Base-by-base conservation (phyloP, 2,888 invertebrate species). In the Molanna angustata region DNA sequence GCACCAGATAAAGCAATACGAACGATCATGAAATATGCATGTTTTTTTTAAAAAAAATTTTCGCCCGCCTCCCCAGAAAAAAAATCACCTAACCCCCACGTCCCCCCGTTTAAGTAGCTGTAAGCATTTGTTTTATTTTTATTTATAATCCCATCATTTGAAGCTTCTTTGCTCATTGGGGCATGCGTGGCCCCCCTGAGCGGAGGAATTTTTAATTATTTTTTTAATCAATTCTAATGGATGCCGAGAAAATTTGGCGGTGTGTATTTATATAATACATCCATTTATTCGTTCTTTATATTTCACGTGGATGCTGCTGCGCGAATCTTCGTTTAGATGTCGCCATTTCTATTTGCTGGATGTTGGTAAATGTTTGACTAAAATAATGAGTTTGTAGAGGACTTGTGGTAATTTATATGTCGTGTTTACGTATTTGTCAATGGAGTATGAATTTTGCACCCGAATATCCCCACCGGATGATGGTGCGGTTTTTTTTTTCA, bases 21-120 rank as follows among this genome's bases (percentile, higher is more conserved):
- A 56, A 56, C 48, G 49, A 59, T 59, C 54, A 57, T 59, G 56
- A 59, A 59, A 59, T 57, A 59, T 59, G 56, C 59, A 59, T 59
- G 54, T 54, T 48, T 56, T 57, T 57, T 56, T 57, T 58, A 52
- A 47, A 52, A 49, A 52, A 51, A 56, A 54, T 57, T 56, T 51
- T 44, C 50, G 43, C 42, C 33, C 42, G 37, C 19, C 44, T 20
- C 43, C 44, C 44, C 37, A 14, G 3, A 31, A 6, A 46, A 17
- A 20, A 19, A 20, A 3, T 3, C 41, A 41, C 14, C 32, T 32
- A 11, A 6, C 39, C 16, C 20, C 44, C 37, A n/a, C 37, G 31
- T 14, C 46, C 35, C 42, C 27, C 39, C 22, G 33, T 22, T 40
- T 57, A 57, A 57, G 57, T 57, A 57, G 57, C 56, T 56, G 31